Base-by-base conservation (phyloP, 2,888 invertebrate genomes). In the Gari tellinella region DNA sequence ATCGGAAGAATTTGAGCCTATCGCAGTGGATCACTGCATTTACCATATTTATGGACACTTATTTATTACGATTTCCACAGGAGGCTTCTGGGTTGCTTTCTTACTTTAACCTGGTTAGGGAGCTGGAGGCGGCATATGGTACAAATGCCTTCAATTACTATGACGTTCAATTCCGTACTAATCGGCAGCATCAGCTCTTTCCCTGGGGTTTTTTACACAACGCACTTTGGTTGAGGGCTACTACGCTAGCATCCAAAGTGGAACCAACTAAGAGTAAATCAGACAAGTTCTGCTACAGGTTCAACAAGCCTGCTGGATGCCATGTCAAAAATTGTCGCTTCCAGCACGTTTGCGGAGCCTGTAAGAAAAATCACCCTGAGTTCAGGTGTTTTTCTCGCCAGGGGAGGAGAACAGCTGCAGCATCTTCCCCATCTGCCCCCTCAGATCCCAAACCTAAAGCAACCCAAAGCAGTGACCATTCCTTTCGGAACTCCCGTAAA, bases 131-230 rank as follows among this genome's bases (percentile, higher is more conserved):
- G 48, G 40, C 23, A 8, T n/a, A 60, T 40, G 67, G 67, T 25
- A 41, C 38, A n/a, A 53, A 38, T 38, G 67, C 53, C 19, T 51
- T 66, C 19, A 66, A 66, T 45, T 58, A 52, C 23, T 66, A 66
- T 45, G 66, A 66, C 19, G 23, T 43, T 2, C 51, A 26, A 26
- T 58, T 58, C 23, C 19, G 52, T 15, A 41, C 51, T 0, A 51
- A 51, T 17, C 23, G 37, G 26, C 49, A 57, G 52, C 17, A 15
- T 2, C 26, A 41, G 21, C 23, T 10, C 5, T 17, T 56, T 19
- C 52, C 58, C 12, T 66, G 58, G 66, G 52, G 43, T 10, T 21
- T 41, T 10, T 10, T 66, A 25, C 58, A 58, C 31, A 15, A 26
- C 1, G 66, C 58, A 23, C 31, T 58, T 5, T 66, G 45, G 52